phyloP scores from a whole-genome alignment of 2,888 invertebrate species.

The Hymenopus coronatus region DNA sequence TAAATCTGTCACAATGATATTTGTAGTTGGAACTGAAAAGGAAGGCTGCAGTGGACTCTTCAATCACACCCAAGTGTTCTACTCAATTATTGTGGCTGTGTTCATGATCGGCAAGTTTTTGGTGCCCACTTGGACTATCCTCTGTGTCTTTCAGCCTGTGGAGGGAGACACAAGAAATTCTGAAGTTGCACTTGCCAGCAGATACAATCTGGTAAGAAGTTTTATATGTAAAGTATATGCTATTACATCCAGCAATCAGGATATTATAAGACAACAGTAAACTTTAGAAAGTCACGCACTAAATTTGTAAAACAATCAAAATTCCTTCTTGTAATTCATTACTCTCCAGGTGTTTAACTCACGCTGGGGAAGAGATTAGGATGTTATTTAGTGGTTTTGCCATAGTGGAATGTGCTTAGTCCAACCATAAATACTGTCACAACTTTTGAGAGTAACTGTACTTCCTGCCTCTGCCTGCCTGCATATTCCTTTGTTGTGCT shows the following conservation, averaged over 20 bases:
- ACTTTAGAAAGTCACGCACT: too few relatives aligned
- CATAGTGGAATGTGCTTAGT: too few relatives aligned
- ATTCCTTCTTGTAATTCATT: too few relatives aligned
- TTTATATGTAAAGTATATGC: not conserved
- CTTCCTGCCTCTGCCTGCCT: too few relatives aligned
- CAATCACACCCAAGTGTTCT: conserved; percentile 47
- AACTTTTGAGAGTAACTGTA: too few relatives aligned
- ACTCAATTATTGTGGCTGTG: conserved; percentile 42
- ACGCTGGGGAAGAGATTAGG: too few relatives aligned
- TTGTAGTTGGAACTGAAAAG: conserved; percentile 44
- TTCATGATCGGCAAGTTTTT: conserved; percentile 41
- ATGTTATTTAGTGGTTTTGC: too few relatives aligned
- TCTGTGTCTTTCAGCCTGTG: conserved; percentile 42
- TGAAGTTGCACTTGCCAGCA: conserved; percentile 43
- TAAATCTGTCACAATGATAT: not conserved
- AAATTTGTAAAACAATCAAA: too few relatives aligned
- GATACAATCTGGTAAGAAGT: conserved; percentile 40
- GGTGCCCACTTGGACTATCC: conserved; percentile 42
- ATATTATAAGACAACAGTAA: not conserved
- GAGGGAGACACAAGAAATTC: conserved; percentile 42
- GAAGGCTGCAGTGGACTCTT: conserved; percentile 45
- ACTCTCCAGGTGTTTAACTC: too few relatives aligned
- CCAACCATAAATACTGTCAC: too few relatives aligned
- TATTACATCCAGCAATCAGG: not conserved
- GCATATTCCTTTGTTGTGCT: too few relatives aligned